Evolutionary conservation across 1,140 invertebrate species (phyloP), one percentile per base, ranked within the genome.

Genomic region (Bombus vancouverensis): DNA sequence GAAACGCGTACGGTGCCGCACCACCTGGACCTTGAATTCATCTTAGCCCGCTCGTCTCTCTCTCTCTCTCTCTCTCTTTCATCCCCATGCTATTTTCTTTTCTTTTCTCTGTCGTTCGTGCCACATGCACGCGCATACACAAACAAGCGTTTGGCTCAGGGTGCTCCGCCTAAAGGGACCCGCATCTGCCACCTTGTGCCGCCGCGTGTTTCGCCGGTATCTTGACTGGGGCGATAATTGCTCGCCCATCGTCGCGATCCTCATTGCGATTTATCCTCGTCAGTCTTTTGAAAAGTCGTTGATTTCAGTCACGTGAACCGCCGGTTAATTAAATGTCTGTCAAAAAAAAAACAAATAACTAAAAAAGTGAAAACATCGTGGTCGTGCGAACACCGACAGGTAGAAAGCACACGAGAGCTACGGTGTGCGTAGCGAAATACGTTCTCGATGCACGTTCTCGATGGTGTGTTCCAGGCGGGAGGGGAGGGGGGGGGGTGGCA

Each of bases 161-260:
- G 28, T n/a, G 53, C 32, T 73, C 62, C 87, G 74, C 53, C 53
- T 71, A 37, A 90, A 89, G 74, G 70, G 80, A 39, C 80, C 75
- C 74, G 89, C 87, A 90, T 90, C 89, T 90, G 89, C 89, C 89
- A 90, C 89, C 89, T 90, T 85, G 73, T 78, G 85, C 15, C 74
- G 66, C 84, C 78, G 85, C 62, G 78, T 78, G 85, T 74, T 89
- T 78, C 71, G 65, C 59, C 71, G 65, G 44, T 74, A 59, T 81
- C 76, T 85, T 73, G 79, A 86, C 87, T 83, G 66, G 74, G 39
- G 70, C 74, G 68, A 90, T 90, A 90, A 90, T 90, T 84, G 75
- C 88, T 71, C 83, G 74, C 42, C 70, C 68, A 74, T 68, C 75
- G 37, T 9, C 85, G 44, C 62, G 42, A 88, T 79, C 80, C 34